A percentile compares a stretch with the other conserved stretches of the same genome.
These are phyloP conservation scores for Opisthocomus hoazin DNA, from an alignment of 2,113 vertebrate genomes.

Conservation along the genomic window DNA sequence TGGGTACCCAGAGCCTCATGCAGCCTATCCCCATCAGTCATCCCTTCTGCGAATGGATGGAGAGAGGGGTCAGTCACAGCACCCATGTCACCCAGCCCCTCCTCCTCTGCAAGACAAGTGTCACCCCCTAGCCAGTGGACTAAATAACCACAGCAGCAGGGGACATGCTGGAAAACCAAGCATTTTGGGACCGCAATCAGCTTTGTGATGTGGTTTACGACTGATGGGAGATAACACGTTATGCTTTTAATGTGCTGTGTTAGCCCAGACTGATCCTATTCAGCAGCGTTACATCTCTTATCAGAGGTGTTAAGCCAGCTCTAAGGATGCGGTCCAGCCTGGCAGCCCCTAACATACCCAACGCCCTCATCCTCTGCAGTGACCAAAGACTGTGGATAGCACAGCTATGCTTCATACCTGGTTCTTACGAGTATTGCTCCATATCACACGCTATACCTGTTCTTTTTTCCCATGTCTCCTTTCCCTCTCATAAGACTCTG, in stretches of 20 bases:
- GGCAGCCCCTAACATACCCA: accelerated
- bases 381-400: accelerated
- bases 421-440: too few species aligned
- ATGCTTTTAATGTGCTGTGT: background rate
- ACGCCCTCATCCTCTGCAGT: background rate
- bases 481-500: background rate
- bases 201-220: background rate
- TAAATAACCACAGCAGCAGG: background rate
- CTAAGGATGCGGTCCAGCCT: background rate
- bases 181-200: accelerated
- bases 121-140: background rate
- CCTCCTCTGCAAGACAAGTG: background rate
- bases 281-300: background rate
- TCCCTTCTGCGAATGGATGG: background rate
- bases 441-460: background rate
- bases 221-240: background rate
- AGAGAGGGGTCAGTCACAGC: background rate
- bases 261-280: background rate
- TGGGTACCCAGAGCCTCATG: background rate
- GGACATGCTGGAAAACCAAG: background rate
- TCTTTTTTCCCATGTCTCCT: background rate
- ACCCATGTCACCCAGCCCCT: background rate
- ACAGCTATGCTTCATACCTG: accelerated
- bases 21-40: background rate
- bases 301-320: background rate